phyloP scores from a whole-genome alignment of 2,797 vertebrate species.

The Tinamus major region DNA sequence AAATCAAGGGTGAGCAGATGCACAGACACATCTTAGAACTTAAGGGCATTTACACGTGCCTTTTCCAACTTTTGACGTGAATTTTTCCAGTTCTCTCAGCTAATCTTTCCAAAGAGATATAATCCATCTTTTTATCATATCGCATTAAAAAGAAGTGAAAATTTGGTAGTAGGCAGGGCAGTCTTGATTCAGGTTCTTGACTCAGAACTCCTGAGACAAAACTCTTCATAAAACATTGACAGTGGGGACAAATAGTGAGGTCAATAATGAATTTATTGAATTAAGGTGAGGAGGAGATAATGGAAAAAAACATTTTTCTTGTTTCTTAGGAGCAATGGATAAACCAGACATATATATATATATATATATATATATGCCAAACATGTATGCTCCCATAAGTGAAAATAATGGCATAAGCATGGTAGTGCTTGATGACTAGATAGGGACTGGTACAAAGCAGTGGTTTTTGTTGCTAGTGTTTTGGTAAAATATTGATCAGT shows the following conservation, averaged over 20 bases:
- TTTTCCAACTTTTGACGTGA: neutral
- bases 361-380: no score
- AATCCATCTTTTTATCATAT: neutral
- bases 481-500: neutral
- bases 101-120: neutral
- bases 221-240: neutral
- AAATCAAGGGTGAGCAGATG: neutral
- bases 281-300: neutral
- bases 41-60: neutral
- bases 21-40: neutral
- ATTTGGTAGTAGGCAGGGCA: neutral
- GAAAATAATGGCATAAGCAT: neutral
- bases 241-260: neutral
- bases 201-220: neutral
- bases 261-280: neutral
- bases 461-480: no score
- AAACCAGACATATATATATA: no score
- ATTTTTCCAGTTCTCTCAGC: neutral
- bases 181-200: neutral
- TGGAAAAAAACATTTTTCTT: neutral
- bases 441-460: neutral
- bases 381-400: rapidly evolving
- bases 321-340: neutral
- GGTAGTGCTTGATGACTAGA: neutral
- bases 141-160: neutral